A percentile compares a stretch with the other conserved stretches of the same genome.
These are phyloP conservation scores for Drosophila bipectinata DNA, from an alignment of 1,140 invertebrate genomes.

Conservation along the genomic window DNA sequence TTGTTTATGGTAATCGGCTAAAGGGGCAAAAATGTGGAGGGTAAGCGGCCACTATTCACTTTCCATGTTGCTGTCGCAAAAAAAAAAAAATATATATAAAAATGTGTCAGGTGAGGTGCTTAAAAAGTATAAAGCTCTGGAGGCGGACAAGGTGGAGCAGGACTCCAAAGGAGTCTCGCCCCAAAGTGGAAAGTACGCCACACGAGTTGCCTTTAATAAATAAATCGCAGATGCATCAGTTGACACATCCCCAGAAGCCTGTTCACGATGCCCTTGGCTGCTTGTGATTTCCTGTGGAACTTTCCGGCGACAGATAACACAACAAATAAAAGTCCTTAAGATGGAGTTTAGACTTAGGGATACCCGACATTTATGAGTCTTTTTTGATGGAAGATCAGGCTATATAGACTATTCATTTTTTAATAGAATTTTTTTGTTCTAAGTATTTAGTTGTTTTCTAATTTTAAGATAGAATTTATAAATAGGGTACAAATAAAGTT, in stretches of 20 bases:
- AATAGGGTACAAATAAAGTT: too few species aligned
- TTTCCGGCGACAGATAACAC: slow-evolving; percentile 61
- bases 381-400: background rate
- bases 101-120: slow-evolving; percentile 74
- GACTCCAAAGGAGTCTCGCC: slow-evolving; percentile 14
- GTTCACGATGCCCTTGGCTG: slow-evolving; percentile 60
- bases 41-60: slow-evolving; percentile 63
- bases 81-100: slow-evolving; percentile 68
- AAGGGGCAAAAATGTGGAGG: background rate
- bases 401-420: too few species aligned
- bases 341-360: background rate
- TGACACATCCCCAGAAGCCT: slow-evolving; percentile 50
- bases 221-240: slow-evolving; percentile 74
- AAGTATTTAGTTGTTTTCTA: too few species aligned
- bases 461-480: too few species aligned
- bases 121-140: slow-evolving; percentile 54
- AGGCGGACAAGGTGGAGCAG: background rate
- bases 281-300: slow-evolving; percentile 72
- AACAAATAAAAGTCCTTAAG: slow-evolving; percentile 20
- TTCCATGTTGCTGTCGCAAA: slow-evolving; percentile 39
- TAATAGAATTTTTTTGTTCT: background rate
- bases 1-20: slow-evolving; percentile 61
- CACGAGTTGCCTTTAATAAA: slow-evolving; percentile 64
- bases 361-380: background rate
- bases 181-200: slow-evolving; percentile 32